Evolutionary conservation across 35 echinoderm and acorn worm genomes (phyloP).

Genomic region (Hemicentrotus pulcherrimus): DNA sequence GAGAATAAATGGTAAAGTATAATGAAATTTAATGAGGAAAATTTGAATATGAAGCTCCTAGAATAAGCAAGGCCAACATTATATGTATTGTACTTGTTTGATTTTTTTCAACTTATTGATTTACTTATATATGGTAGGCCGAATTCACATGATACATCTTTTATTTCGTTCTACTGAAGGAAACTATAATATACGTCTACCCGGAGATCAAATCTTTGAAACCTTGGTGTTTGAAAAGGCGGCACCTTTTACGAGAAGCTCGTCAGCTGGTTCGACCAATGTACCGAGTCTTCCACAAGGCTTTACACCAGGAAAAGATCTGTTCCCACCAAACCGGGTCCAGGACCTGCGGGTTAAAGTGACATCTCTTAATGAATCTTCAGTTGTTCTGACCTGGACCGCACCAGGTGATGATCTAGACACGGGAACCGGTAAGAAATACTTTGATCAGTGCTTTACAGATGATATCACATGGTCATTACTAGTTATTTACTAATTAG

Average conservation of each 20-base stretch:
- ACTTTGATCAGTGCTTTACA: too few relatives aligned
- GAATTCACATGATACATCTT: neutral
- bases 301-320: conserved; percentile 49
- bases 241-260: neutral
- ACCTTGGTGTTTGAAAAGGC: neutral
- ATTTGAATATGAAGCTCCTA: too few relatives aligned
- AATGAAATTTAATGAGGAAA: too few relatives aligned
- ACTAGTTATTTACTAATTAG: too few relatives aligned
- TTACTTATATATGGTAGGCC: too few relatives aligned
- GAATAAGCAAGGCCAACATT: too few relatives aligned
- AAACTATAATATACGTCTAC: neutral
- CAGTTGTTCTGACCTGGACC: conserved; percentile 59
- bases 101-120: too few relatives aligned
- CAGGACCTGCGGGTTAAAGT: conserved; percentile 59
- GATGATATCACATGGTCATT: too few relatives aligned
- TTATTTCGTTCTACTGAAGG: neutral
- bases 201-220: neutral
- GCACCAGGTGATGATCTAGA: conserved; percentile 78
- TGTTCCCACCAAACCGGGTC: conserved; percentile 63
- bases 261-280: conserved; percentile 69
- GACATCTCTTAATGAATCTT: conserved; percentile 54
- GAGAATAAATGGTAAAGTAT: too few relatives aligned
- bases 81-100: too few relatives aligned
- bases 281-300: conserved; percentile 40
- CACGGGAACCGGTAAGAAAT: conserved; percentile 61